Evolutionary conservation across 2,797 vertebrate species (phyloP).

Genomic region (Morelia viridis): DNA sequence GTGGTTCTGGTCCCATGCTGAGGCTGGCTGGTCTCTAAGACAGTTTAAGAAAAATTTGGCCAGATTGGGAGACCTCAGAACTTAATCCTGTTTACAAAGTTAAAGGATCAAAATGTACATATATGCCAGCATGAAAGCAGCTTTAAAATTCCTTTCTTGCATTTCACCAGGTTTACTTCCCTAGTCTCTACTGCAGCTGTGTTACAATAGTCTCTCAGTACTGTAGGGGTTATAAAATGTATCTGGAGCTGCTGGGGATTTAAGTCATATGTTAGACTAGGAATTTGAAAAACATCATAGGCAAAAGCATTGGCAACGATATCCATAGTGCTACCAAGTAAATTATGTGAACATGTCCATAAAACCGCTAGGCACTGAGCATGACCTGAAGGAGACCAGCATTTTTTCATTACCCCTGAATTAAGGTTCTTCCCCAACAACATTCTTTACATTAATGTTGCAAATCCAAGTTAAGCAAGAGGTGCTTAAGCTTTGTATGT

Average conservation of each 20-base stretch:
- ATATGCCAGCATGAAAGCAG: no score
- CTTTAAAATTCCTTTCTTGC: no score
- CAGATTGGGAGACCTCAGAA: no score
- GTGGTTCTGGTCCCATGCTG: no score
- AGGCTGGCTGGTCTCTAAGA: no score
- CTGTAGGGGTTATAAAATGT: not conserved
- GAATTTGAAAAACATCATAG: not conserved
- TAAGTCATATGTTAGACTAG: not conserved
- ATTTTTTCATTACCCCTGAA: not conserved
- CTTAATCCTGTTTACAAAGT: no score
- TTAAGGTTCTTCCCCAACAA: no score
- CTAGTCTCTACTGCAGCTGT: not conserved
- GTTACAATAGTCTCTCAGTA: not conserved
- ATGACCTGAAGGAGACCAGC: not conserved
- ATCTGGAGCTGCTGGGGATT: not conserved
- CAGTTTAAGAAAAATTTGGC: no score
- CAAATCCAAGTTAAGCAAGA: not conserved
- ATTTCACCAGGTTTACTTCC: no score
- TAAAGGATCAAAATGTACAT: no score
- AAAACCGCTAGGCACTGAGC: not conserved
- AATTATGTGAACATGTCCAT: not conserved
- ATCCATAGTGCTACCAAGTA: not conserved
- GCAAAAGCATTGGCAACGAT: not conserved
- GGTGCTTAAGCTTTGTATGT: not conserved
- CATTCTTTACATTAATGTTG: not conserved